A percentile compares a stretch with the other conserved stretches of the same genome.
These are phyloP conservation scores for Agrochola litura DNA, from an alignment of 2,888 invertebrate species.

Conservation along the genomic window DNA sequence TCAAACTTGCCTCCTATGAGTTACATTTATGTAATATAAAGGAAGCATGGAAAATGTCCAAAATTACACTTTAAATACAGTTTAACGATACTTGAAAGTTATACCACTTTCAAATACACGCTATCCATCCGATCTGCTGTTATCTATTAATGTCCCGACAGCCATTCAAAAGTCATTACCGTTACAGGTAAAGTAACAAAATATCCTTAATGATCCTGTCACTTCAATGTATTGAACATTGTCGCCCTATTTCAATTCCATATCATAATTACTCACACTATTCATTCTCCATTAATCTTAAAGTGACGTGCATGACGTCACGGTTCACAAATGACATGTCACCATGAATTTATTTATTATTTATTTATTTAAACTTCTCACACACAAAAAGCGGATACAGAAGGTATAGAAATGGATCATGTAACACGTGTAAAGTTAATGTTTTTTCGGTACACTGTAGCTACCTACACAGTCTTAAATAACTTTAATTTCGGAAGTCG, in stretches of 20 bases:
- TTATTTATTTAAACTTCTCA: too few species aligned
- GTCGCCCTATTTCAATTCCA: conserved; percentile 5
- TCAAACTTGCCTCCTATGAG: too few species aligned
- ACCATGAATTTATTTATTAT: neutral
- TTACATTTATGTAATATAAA: too few species aligned
- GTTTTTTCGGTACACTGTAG: too few species aligned
- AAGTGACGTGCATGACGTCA: conserved; percentile 47
- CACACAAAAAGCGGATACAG: neutral
- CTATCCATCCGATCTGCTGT: neutral
- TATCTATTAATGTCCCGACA: conserved; percentile 1
- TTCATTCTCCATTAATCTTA: conserved; percentile 48
- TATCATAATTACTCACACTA: conserved; percentile 31
- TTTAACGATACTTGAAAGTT: neutral
- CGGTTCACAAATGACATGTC: conserved; percentile 12
- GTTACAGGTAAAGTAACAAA: neutral
- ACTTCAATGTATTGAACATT: conserved; percentile 20
- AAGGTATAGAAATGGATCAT: neutral
- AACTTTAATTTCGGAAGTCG: too few species aligned
- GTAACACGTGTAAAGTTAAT: too few species aligned
- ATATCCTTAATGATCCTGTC: conserved; percentile 23
- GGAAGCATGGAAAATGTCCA: too few species aligned
- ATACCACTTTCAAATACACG: neutral
- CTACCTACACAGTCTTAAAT: too few species aligned
- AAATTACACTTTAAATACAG: neutral
- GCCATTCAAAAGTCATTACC: conserved; percentile 29